Evolutionary conservation across 2,888 invertebrate genomes (phyloP).

Genomic region (Entomobrya multifasciata): DNA sequence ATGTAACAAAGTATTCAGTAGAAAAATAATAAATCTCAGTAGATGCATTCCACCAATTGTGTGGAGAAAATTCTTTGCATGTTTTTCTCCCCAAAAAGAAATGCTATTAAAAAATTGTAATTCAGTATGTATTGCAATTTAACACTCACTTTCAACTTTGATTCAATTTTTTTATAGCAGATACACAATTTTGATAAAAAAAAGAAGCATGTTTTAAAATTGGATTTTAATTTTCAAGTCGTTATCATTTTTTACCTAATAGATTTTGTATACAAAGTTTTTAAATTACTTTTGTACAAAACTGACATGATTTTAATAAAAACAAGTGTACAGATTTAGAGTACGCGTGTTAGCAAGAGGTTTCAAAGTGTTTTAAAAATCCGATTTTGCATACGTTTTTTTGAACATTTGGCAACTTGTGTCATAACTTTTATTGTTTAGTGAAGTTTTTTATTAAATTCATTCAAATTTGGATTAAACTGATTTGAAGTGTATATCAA

Average conservation of each 20-base stretch:
- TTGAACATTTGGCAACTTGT: constrained; percentile 33
- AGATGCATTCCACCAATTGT: constrained; percentile 46
- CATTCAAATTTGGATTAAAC: too few species aligned
- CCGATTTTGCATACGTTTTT: constrained; percentile 37
- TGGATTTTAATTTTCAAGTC: background rate
- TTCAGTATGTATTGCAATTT: background rate
- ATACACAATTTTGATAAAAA: constrained; percentile 42
- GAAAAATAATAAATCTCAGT: constrained; percentile 51
- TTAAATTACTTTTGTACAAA: too few species aligned
- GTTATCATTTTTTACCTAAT: constrained; percentile 7
- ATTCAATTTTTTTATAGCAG: constrained; percentile 12
- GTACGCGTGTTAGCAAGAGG: too few species aligned
- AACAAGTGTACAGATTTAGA: too few species aligned
- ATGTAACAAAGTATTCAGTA: background rate
- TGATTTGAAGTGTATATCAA: too few species aligned
- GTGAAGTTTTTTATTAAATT: too few species aligned
- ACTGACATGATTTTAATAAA: too few species aligned
- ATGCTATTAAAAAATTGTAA: background rate
- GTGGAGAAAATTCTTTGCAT: constrained; percentile 46
- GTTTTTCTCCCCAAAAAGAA: constrained; percentile 9
- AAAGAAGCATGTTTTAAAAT: constrained; percentile 53
- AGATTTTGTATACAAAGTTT: too few species aligned
- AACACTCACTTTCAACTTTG: constrained; percentile 49
- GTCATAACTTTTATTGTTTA: too few species aligned
- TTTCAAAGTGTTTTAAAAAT: constrained; percentile 45